phyloP scores from a whole-genome alignment of 1,140 invertebrate species.

The Gonioctena quinquepunctata region DNA sequence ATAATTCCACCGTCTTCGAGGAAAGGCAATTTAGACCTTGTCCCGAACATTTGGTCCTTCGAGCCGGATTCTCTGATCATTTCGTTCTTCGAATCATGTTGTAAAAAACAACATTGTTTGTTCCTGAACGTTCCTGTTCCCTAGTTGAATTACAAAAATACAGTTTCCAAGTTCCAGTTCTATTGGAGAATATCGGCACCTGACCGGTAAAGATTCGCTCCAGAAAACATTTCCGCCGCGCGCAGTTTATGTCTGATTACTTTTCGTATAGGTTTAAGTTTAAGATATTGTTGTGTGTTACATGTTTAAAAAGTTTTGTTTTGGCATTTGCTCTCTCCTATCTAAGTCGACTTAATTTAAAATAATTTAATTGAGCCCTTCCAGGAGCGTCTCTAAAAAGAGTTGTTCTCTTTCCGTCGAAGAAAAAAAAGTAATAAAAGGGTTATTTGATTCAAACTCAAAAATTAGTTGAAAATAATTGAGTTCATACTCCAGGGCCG shows the following conservation, averaged over 20 bases:
- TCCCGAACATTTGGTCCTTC: background rate
- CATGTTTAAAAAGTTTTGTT: background rate
- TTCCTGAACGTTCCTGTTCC: background rate
- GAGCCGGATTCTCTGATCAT: no score
- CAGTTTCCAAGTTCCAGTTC: background rate
- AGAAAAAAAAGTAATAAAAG: no score
- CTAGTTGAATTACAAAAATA: background rate
- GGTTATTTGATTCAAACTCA: no score
- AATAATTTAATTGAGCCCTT: no score
- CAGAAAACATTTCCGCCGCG: background rate
- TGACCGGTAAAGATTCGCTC: background rate
- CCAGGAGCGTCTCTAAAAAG: no score
- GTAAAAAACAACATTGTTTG: background rate
- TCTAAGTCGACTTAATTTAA: no score
- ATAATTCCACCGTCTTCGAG: background rate
- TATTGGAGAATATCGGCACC: background rate
- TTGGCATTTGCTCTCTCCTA: no score
- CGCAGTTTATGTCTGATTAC: background rate
- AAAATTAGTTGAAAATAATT: background rate
- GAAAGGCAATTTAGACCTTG: no score
- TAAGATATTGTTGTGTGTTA: background rate
- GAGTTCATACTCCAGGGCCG: background rate
- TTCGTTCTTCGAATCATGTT: background rate
- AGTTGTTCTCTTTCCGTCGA: background rate
- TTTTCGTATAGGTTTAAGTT: background rate